Conservation (phyloP, 1,140 invertebrate species). For the Batillaria attramentaria region DNA sequence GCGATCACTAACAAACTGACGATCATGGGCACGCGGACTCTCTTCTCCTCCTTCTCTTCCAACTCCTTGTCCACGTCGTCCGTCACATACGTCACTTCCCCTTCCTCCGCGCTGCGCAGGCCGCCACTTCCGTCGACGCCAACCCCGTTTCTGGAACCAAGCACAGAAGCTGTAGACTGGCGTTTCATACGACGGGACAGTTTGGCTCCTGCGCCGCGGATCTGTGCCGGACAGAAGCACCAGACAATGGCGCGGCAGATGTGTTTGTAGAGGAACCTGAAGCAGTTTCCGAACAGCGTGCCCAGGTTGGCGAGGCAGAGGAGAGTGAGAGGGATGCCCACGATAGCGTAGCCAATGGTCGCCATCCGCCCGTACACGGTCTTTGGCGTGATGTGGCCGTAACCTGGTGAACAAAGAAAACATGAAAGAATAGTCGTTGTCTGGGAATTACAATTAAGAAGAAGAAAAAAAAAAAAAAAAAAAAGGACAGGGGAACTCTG, state of each 20-base stretch:
- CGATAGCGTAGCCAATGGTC: conserved; percentile 95
- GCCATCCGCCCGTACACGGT: conserved; percentile 91
- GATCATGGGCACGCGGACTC: conserved; percentile 67
- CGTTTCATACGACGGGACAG: not conserved
- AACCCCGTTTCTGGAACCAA: not conserved
- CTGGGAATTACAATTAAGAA: too few relatives aligned
- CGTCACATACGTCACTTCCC: not conserved
- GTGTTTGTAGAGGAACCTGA: conserved; percentile 93
- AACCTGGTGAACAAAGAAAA: too few relatives aligned
- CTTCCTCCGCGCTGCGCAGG: not conserved
- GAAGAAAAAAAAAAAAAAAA: too few relatives aligned
- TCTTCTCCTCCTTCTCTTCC: not conserved
- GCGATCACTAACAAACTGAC: conserved; percentile 66
- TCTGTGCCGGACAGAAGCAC: not conserved
- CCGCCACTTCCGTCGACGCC: not conserved
- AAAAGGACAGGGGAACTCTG: too few relatives aligned
- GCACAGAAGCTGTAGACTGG: not conserved
- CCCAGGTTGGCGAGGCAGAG: conserved; percentile 94
- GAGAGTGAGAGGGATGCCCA: conserved; percentile 97
- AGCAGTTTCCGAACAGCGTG: conserved; percentile 94
- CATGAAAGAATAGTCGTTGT: too few relatives aligned
- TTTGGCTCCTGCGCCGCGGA: not conserved
- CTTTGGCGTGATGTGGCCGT: conserved; percentile 92
- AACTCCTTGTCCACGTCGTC: not conserved
- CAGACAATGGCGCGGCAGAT: conserved; percentile 77